These are phyloP conservation scores for Congeria kusceri DNA, from an alignment of 2,888 invertebrate species.

Conservation along the genomic window DNA sequence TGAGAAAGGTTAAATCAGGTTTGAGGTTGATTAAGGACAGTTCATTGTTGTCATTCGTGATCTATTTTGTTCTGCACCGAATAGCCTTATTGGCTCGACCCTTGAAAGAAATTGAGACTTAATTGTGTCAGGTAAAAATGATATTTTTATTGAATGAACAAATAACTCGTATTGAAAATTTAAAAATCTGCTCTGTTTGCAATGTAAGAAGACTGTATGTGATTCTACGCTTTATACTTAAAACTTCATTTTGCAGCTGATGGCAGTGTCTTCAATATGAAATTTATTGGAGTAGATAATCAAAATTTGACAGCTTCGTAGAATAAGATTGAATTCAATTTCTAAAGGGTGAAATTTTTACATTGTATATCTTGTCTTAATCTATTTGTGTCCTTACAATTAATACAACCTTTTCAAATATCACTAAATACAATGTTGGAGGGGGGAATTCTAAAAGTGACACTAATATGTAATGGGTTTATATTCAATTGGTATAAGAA, in stretches of 20 bases:
- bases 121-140: slow-evolving; percentile 57
- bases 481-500: slow-evolving; percentile 39
- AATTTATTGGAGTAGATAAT: slow-evolving; percentile 36
- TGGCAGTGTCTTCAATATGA: slow-evolving; percentile 7
- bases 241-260: not conserved
- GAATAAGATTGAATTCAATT: slow-evolving; percentile 45
- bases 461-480: slow-evolving; percentile 53
- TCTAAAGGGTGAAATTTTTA: slow-evolving; percentile 48
- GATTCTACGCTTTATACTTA: slow-evolving; percentile 18
- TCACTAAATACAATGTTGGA: slow-evolving; percentile 37
- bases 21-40: slow-evolving; percentile 57
- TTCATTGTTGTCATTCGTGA: slow-evolving; percentile 40
- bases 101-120: slow-evolving; percentile 58
- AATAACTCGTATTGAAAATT: slow-evolving; percentile 32
- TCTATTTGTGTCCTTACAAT: slow-evolving; percentile 46
- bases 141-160: slow-evolving; percentile 45
- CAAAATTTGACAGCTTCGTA: slow-evolving; percentile 48
- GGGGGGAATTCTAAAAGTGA: slow-evolving; percentile 39
- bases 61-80: slow-evolving; percentile 43
- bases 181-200: slow-evolving; percentile 1
- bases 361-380: slow-evolving; percentile 57
- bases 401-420: slow-evolving; percentile 57
- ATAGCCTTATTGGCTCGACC: slow-evolving; percentile 43
- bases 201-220: slow-evolving; percentile 22
- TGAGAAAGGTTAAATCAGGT: slow-evolving; percentile 55